Conservation (phyloP, 2,797 vertebrate species). For the Miichthys miiuy region DNA sequence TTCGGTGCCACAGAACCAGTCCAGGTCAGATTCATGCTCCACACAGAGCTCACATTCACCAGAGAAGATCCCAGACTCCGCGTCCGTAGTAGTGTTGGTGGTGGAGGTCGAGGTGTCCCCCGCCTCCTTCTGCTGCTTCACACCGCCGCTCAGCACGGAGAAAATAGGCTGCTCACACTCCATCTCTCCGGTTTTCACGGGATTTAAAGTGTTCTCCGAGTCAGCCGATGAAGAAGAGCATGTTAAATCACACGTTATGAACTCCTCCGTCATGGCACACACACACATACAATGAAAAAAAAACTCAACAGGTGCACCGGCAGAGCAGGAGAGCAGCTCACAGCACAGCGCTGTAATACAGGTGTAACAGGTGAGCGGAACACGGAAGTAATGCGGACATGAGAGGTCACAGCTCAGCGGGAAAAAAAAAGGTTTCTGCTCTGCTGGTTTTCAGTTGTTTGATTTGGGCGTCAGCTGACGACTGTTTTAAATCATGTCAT, state of each 20-base stretch:
- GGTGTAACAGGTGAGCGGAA: slow-evolving; percentile 85
- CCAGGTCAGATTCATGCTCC: slow-evolving; percentile 81
- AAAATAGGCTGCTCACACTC: slow-evolving; percentile 68
- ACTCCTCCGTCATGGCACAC: slow-evolving; percentile 75
- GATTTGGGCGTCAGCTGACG: slow-evolving; percentile 42
- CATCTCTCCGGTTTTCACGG: neutral
- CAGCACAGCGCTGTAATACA: slow-evolving; percentile 67
- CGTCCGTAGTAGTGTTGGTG: slow-evolving; percentile 34
- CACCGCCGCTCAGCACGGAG: slow-evolving; percentile 43
- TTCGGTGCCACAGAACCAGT: slow-evolving; percentile 88
- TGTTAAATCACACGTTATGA: slow-evolving; percentile 68
- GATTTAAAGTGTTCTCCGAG: neutral
- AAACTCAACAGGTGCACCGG: slow-evolving; percentile 75
- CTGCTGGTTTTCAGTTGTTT: slow-evolving; percentile 34
- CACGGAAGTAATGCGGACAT: slow-evolving; percentile 81
- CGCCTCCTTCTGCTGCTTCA: slow-evolving; percentile 20
- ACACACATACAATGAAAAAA: no score
- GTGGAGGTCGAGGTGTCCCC: slow-evolving; percentile 22
- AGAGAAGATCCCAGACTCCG: slow-evolving; percentile 71
- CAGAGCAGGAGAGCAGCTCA: slow-evolving; percentile 30
- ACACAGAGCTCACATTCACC: slow-evolving; percentile 74
- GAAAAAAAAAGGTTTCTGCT: slow-evolving; percentile 15
- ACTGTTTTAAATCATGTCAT: neutral
- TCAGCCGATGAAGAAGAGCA: slow-evolving; percentile 60
- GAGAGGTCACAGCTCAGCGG: slow-evolving; percentile 60